A percentile compares a stretch with the other conserved stretches of the same genome.
These are phyloP conservation scores for Notospermus geniculatus DNA, from an alignment of 1,140 invertebrate genomes.

Conservation along the genomic window DNA sequence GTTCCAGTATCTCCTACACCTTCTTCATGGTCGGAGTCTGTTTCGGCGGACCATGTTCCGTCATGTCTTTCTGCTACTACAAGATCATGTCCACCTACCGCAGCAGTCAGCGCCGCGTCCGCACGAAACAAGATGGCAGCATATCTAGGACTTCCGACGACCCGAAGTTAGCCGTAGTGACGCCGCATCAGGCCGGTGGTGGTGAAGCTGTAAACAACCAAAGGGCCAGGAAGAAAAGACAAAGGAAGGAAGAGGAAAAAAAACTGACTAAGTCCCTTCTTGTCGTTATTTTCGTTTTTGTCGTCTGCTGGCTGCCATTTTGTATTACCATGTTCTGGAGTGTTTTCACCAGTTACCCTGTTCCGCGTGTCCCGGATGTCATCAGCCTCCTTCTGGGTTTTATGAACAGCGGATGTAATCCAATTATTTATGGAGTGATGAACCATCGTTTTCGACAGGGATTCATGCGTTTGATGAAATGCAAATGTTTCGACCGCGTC, in stretches of 20 bases:
- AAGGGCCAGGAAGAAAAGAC: slow-evolving; percentile 1
- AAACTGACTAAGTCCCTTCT: slow-evolving; percentile 32
- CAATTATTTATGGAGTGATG: slow-evolving; percentile 44
- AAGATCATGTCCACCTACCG: slow-evolving; percentile 25
- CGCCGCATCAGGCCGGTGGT: too few species aligned
- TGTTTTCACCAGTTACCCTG: slow-evolving; percentile 23
- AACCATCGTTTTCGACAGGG: slow-evolving; percentile 37
- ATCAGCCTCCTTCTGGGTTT: slow-evolving; percentile 42
- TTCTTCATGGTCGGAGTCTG: slow-evolving; percentile 37
- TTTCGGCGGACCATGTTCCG: slow-evolving; percentile 37
- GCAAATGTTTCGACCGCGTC: background rate
- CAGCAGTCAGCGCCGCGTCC: slow-evolving; percentile 16
- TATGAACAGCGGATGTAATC: slow-evolving; percentile 43
- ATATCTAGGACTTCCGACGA: too few species aligned
- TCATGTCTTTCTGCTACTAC: slow-evolving; percentile 33
- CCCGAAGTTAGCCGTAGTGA: too few species aligned
- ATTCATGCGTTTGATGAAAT: slow-evolving; percentile 26
- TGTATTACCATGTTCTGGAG: slow-evolving; percentile 45
- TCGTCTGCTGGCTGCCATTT: slow-evolving; percentile 44
- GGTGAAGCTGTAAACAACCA: background rate
- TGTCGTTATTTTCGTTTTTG: slow-evolving; percentile 37
- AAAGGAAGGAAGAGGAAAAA: slow-evolving; percentile 30
- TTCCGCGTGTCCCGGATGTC: slow-evolving; percentile 32
- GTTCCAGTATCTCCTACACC: slow-evolving; percentile 30
- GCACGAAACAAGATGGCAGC: background rate